A percentile compares a stretch with the other conserved stretches of the same genome.
These are phyloP conservation scores for Limnephilus rhombicus DNA, from an alignment of 2,888 invertebrate species.

Conservation along the genomic window DNA sequence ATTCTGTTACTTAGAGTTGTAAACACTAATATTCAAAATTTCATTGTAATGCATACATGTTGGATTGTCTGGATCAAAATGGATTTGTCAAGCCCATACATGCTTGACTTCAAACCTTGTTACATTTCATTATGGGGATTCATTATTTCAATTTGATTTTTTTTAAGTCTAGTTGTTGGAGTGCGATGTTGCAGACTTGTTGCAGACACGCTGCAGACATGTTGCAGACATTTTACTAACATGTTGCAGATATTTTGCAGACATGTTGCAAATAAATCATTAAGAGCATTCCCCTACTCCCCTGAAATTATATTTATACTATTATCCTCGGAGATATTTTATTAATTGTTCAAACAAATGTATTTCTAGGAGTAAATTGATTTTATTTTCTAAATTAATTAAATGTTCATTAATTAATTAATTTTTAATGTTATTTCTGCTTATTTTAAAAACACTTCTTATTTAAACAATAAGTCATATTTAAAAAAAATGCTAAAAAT, in stretches of 20 bases:
- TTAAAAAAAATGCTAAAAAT: too few relatives aligned
- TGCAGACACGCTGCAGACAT: neutral
- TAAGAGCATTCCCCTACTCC: slow-evolving; percentile 1
- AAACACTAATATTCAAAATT: too few relatives aligned
- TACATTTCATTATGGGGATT: too few relatives aligned
- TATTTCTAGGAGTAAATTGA: neutral
- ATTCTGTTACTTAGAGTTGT: too few relatives aligned
- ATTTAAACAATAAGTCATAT: neutral
- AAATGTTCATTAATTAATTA: neutral
- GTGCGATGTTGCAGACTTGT: too few relatives aligned
- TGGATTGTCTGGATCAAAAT: too few relatives aligned
- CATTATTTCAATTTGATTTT: too few relatives aligned
- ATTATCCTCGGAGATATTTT: neutral
- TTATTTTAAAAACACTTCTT: neutral
- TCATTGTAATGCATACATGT: too few relatives aligned
- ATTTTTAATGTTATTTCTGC: neutral
- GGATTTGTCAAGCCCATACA: too few relatives aligned
- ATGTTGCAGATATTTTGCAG: neutral
- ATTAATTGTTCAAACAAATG: neutral
- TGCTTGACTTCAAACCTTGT: too few relatives aligned
- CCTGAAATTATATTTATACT: slow-evolving; percentile 1
- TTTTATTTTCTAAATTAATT: neutral
- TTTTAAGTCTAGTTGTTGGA: neutral
- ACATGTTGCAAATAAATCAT: neutral
- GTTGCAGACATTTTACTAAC: neutral